Percentiles rank a stretch among this genome's conserved stretches.
These are phyloP conservation scores for Rhinogobius similis DNA, from an alignment of 2,113 vertebrate species.

Conservation along the genomic window DNA sequence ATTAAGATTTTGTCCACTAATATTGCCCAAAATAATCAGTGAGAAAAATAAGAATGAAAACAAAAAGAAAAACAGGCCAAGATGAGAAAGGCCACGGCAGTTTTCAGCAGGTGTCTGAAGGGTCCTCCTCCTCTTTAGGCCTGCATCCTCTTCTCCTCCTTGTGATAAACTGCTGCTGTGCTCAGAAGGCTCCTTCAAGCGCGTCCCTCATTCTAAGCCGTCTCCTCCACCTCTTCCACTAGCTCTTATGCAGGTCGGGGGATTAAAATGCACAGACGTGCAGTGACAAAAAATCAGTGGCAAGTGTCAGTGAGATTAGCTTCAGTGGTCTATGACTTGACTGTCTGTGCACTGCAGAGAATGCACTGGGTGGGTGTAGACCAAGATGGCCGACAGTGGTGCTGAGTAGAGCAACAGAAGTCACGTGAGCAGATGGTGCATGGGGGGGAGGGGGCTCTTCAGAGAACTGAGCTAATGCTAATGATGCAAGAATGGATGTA, in stretches of 20 bases:
- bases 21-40: constrained; percentile 23
- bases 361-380: constrained; percentile 91
- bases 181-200: constrained; percentile 42
- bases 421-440: constrained; percentile 91
- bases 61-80: constrained; percentile 36
- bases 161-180: constrained; percentile 46
- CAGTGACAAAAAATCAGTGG: constrained; percentile 53
- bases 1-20: constrained; percentile 47
- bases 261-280: constrained; percentile 59
- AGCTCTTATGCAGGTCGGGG: constrained; percentile 45
- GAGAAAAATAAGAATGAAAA: constrained; percentile 43
- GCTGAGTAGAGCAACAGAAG: constrained; percentile 79
- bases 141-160: constrained; percentile 58
- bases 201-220: constrained; percentile 32
- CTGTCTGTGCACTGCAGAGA: constrained; percentile 83
- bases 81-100: constrained; percentile 43
- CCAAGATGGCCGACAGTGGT: constrained; percentile 98
- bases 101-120: constrained; percentile 50
- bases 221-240: constrained; percentile 30
- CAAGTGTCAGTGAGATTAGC: constrained; percentile 65
- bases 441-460: constrained; percentile 56
- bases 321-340: constrained; percentile 72
- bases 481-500: constrained; percentile 61
- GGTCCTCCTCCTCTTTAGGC: constrained; percentile 52
- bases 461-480: constrained; percentile 74